phyloP scores from a whole-genome alignment of 2,797 vertebrate species.

The Typhlichthys subterraneus region DNA sequence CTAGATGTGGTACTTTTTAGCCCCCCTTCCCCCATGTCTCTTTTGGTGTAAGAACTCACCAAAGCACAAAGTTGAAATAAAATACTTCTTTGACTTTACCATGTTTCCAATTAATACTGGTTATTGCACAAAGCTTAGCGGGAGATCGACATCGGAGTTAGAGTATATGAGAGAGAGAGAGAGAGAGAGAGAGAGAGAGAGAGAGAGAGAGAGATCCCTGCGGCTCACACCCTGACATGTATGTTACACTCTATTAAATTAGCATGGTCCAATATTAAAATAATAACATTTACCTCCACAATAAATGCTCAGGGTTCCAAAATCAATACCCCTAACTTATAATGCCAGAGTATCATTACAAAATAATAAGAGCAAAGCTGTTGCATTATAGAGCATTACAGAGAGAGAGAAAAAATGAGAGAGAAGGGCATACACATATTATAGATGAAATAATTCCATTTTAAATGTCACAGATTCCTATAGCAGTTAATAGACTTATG shows the following conservation, averaged over 20 bases:
- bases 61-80: too few species aligned
- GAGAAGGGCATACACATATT: conserved; percentile 72
- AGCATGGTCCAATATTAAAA: conserved; percentile 81
- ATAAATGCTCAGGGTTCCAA: conserved; percentile 78
- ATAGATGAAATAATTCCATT: conserved; percentile 82
- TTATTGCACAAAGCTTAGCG: conserved; percentile 40
- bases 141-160: conserved; percentile 8
- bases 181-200: conserved; percentile 35
- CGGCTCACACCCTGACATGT: conserved; percentile 66
- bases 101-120: conserved; percentile 34
- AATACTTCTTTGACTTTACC: conserved; percentile 45
- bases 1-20: background rate
- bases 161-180: conserved; percentile 4
- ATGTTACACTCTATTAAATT: conserved; percentile 77
- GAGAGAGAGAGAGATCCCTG: conserved; percentile 47
- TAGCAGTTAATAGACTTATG: conserved; percentile 74
- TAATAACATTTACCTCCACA: conserved; percentile 82
- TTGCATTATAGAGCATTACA: conserved; percentile 76
- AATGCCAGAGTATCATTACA: conserved; percentile 82
- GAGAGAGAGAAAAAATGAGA: conserved; percentile 45
- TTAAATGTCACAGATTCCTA: conserved; percentile 82
- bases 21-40: conserved; percentile 1
- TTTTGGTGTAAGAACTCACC: background rate
- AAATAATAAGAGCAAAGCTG: conserved; percentile 79
- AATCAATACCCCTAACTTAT: conserved; percentile 79